These are phyloP conservation scores for Dryocosmus kuriphilus DNA, from an alignment of 2,888 invertebrate species.

Conservation along the genomic window DNA sequence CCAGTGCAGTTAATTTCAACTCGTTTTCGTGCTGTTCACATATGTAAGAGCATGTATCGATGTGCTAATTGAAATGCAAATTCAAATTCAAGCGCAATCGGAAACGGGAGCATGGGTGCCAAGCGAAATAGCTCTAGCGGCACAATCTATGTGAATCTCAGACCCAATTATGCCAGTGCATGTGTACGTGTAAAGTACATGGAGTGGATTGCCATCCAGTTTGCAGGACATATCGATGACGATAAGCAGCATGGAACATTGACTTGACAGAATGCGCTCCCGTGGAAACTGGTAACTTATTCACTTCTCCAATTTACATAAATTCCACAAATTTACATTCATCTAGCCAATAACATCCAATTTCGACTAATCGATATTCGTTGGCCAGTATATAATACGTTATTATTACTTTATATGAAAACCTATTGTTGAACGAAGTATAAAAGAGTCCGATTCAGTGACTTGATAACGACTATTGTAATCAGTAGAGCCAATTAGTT, in stretches of 20 bases:
- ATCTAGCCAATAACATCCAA: neutral
- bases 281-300: constrained; percentile 1
- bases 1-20: constrained; percentile 19
- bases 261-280: constrained; percentile 18
- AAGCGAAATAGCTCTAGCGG: constrained; percentile 32
- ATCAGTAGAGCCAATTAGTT: neutral
- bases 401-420: neutral
- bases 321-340: neutral
- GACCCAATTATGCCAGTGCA: constrained; percentile 34
- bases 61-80: constrained; percentile 39
- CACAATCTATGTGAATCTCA: constrained; percentile 38
- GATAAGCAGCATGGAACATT: constrained; percentile 25
- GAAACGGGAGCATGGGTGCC: constrained; percentile 31
- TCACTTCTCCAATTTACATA: neutral
- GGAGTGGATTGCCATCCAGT: constrained; percentile 29
- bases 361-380: neutral
- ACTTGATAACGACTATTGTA: neutral
- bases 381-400: neutral
- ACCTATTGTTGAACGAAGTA: neutral
- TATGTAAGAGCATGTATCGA: constrained; percentile 38
- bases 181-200: constrained; percentile 36
- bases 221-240: constrained; percentile 34
- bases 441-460: neutral
- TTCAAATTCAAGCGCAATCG: constrained; percentile 22
- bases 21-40: constrained; percentile 17